Percentiles rank a stretch among this genome's conserved stretches.
Evolutionary conservation across 2,888 invertebrate species (phyloP).

Genomic region (Nysson spinosus): DNA sequence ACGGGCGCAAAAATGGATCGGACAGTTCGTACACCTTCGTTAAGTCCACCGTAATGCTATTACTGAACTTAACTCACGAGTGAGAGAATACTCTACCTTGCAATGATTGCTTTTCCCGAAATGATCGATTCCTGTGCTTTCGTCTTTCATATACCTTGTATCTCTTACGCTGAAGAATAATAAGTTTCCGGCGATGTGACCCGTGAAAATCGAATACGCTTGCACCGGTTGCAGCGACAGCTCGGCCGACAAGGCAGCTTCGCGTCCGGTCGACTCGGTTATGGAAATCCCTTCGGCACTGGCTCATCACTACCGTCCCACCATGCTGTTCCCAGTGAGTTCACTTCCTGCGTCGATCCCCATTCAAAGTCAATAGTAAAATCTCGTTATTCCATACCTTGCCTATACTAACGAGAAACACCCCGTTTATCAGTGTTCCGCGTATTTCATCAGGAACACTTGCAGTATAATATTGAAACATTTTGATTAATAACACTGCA

Average conservation of each 20-base stretch:
- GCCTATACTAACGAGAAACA: constrained; percentile 53
- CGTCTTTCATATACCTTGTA: constrained; percentile 27
- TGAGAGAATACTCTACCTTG: not conserved
- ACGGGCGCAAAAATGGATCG: too few species aligned
- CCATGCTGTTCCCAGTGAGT: constrained; percentile 34
- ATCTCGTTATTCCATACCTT: constrained; percentile 52
- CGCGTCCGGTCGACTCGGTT: constrained; percentile 69
- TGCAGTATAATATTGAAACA: constrained; percentile 36
- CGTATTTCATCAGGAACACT: too few species aligned
- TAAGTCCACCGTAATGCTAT: too few species aligned
- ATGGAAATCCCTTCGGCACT: constrained; percentile 68
- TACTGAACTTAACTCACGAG: not conserved
- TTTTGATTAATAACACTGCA: too few species aligned
- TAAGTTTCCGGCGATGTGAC: constrained; percentile 70
- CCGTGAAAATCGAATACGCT: constrained; percentile 72
- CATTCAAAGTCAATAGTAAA: constrained; percentile 57
- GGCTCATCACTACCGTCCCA: constrained; percentile 55
- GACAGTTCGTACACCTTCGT: too few species aligned
- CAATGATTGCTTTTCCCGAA: constrained; percentile 17
- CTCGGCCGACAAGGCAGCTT: constrained; percentile 72
- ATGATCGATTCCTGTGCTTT: constrained; percentile 26
- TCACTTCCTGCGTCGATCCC: constrained; percentile 43
- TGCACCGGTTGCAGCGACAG: constrained; percentile 73
- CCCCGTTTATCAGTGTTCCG: constrained; percentile 19
- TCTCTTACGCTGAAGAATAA: constrained; percentile 57